phyloP scores from a whole-genome alignment of 1,140 invertebrate genomes.

The Brachionus calyciflorus region DNA sequence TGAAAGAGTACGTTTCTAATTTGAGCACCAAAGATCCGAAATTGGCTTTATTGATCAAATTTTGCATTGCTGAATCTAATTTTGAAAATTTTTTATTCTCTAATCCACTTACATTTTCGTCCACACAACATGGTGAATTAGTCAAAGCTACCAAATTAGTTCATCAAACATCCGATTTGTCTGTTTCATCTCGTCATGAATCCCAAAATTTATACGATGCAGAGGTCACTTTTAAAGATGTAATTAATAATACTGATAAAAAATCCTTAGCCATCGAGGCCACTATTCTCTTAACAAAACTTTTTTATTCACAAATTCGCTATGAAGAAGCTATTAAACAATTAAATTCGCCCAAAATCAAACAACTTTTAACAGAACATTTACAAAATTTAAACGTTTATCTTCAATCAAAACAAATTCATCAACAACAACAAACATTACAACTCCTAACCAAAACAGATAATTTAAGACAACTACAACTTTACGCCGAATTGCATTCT shows the following conservation, averaged over 20 bases:
- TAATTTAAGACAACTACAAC: constrained; percentile 18
- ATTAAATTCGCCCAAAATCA: not conserved
- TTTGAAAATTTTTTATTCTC: constrained; percentile 31
- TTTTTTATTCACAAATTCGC: constrained; percentile 34
- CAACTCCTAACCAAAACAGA: not conserved
- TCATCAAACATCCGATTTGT: no score
- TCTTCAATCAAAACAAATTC: not conserved
- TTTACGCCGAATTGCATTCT: constrained; percentile 24
- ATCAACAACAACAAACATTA: not conserved
- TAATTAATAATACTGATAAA: not conserved
- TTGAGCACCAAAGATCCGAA: not conserved
- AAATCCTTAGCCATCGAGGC: not conserved
- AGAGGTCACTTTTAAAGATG: constrained; percentile 20
- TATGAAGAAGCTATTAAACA: constrained; percentile 31
- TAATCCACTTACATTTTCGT: constrained; percentile 14
- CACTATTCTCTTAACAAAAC: constrained; percentile 1
- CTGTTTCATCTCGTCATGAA: no score
- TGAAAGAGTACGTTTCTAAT: not conserved
- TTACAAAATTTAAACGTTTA: not conserved
- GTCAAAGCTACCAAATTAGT: not conserved
- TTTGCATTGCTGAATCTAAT: constrained; percentile 8
- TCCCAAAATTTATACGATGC: constrained; percentile 9
- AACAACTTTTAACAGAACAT: not conserved
- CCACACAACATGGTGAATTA: not conserved
- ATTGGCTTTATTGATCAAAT: not conserved